Evolutionary conservation across 2,888 invertebrate genomes (phyloP).

Genomic region (Pseudococcus viburni): DNA sequence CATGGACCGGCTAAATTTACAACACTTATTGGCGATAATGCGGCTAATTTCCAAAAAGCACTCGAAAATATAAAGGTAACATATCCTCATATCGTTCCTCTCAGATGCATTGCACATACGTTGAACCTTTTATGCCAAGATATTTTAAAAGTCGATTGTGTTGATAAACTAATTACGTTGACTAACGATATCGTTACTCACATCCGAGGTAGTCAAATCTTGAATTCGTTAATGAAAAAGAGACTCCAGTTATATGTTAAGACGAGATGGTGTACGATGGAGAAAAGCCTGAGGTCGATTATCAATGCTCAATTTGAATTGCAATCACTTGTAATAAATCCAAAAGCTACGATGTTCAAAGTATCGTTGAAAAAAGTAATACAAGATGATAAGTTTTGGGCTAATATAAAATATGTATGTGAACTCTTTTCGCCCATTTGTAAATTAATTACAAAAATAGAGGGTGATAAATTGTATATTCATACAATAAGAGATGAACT

Average conservation of each 20-base stretch:
- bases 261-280: neutral
- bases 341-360: neutral
- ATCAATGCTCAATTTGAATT: neutral
- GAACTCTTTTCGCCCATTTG: neutral
- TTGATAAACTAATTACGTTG: neutral
- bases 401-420: slow-evolving; percentile 8
- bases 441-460: neutral
- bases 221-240: neutral
- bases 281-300: neutral
- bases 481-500: neutral
- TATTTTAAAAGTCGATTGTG: neutral
- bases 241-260: neutral
- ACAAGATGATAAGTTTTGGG: slow-evolving; percentile 20
- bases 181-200: neutral
- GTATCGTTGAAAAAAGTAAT: neutral
- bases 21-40: slow-evolving; percentile 1
- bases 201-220: neutral
- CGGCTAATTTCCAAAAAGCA: slow-evolving; percentile 10
- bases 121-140: slow-evolving; percentile 38
- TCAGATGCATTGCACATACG: slow-evolving; percentile 34
- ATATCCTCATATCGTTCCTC: slow-evolving; percentile 19
- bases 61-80: neutral
- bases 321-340: neutral
- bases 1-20: slow-evolving; percentile 3
- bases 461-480: neutral